Evolutionary conservation across 2,113 vertebrate genomes (phyloP).

Genomic region (Nothocercus julius): DNA sequence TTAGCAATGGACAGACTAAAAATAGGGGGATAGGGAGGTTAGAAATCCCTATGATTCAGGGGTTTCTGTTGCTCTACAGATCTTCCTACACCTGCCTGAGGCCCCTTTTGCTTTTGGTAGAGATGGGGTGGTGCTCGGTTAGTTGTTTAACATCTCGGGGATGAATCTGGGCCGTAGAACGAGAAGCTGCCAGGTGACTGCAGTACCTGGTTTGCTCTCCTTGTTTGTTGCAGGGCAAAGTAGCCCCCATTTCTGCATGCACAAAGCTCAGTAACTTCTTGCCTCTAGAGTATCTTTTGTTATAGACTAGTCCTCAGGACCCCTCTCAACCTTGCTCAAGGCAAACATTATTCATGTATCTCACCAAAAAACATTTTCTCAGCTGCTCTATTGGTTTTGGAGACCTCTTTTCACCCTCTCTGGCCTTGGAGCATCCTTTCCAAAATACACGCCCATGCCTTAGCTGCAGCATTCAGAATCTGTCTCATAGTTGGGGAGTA

Average conservation of each 20-base stretch:
- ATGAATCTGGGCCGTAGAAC: neutral
- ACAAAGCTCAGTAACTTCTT: neutral
- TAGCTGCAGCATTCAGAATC: neutral
- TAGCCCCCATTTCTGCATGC: fast-evolving
- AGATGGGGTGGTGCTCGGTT: neutral
- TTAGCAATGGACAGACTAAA: neutral
- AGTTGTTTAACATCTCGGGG: neutral
- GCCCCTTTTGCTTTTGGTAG: neutral
- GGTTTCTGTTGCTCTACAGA: neutral
- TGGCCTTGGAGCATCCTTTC: neutral
- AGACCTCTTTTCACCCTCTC: fast-evolving
- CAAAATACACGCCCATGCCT: neutral
- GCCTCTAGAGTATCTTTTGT: neutral
- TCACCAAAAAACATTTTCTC: neutral
- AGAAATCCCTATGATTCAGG: neutral
- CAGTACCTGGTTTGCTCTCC: neutral
- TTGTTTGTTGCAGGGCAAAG: fast-evolving
- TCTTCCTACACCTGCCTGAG: neutral
- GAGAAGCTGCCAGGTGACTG: neutral
- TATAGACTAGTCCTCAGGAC: neutral
- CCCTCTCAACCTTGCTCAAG: neutral
- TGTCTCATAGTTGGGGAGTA: neutral
- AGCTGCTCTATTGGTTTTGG: neutral
- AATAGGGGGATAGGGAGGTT: neutral
- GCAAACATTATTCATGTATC: fast-evolving